Base-by-base conservation (phyloP, 23 tunicate genomes). In the Ciona savignyi region DNA sequence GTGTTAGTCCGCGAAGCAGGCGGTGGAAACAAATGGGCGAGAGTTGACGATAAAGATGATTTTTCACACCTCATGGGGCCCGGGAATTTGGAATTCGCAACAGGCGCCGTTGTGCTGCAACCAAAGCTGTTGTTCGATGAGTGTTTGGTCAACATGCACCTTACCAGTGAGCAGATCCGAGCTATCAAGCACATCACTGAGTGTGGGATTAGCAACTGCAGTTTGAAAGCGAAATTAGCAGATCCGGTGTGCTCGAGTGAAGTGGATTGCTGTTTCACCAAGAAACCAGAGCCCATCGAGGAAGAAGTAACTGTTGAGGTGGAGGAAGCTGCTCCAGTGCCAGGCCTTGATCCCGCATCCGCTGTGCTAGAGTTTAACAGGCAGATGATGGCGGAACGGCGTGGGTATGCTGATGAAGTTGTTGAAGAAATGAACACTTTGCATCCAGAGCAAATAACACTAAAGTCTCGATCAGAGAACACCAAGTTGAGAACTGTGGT, bases 21-120 rank as follows among this genome's bases (percentile, higher is more conserved):
- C 4, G 78, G 76, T 24, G 81, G 81, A 25, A 22, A 20, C 0
- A 70, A 75, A 42, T 78, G 75, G 80, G 78, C 81, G 1, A 77
- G 89, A 2, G 82, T 83, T 4, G 96, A 89, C 33, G 89, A 89
- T 28, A 89, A 83, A 74, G 85, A 83, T 30, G 96, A 89, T 75
- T 79, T 89, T 27, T 30, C 67, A 28, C 96, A 89, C 48, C 35
- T 89, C 1, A 73, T 83, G 78, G 68, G 66, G 11, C 64, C 73
- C 0, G 69, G 66, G 11, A 26, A 23, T 34, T 69, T 89, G 70
- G 74, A 51, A 22, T 89, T 29, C 62, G 80, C 74, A 3, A 34
- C 68, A 0, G 96, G 96, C 19, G 96, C 96, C 0, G 96, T 89
- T 30, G 81, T 89, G 15, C 60, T 33, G 11, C 29, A 33, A 20